phyloP scores from a whole-genome alignment of 2,888 invertebrate species.

The Orchesellides sinensis region DNA sequence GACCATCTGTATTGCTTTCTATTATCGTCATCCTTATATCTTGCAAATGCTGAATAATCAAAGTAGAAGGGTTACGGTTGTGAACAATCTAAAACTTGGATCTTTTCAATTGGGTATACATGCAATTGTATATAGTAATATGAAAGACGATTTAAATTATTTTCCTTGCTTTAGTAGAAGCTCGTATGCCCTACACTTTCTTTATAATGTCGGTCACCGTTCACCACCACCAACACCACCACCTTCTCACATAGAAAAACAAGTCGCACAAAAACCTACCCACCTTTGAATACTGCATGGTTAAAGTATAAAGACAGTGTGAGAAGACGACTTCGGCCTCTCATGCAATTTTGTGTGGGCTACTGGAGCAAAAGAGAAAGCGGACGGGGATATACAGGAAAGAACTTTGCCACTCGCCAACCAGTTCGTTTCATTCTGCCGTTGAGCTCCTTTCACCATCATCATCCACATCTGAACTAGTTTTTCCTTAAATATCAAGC shows the following conservation, averaged over 20 bases:
- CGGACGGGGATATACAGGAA: conserved; percentile 46
- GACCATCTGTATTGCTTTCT: no score
- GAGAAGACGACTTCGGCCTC: not conserved
- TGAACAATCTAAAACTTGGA: not conserved
- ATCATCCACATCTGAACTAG: not conserved
- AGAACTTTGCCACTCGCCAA: conserved; percentile 36
- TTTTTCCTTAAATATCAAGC: not conserved
- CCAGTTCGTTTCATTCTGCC: conserved; percentile 60
- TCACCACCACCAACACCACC: conserved; percentile 1
- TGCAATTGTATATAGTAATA: no score
- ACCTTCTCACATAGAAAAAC: not conserved
- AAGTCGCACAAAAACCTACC: no score
- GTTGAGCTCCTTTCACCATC: conserved; percentile 52
- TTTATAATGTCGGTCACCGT: not conserved
- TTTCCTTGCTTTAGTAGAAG: no score
- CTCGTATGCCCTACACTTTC: not conserved
- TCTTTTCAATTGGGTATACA: no score
- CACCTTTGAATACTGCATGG: no score
- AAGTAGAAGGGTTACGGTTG: not conserved
- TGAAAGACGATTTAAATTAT: no score
- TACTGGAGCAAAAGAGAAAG: not conserved
- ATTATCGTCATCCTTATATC: no score
- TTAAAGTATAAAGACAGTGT: not conserved
- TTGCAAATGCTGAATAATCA: not conserved
- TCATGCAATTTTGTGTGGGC: not conserved